Conservation (phyloP, 2,797 vertebrate genomes). For the Chiroxiphia lanceolata region DNA sequence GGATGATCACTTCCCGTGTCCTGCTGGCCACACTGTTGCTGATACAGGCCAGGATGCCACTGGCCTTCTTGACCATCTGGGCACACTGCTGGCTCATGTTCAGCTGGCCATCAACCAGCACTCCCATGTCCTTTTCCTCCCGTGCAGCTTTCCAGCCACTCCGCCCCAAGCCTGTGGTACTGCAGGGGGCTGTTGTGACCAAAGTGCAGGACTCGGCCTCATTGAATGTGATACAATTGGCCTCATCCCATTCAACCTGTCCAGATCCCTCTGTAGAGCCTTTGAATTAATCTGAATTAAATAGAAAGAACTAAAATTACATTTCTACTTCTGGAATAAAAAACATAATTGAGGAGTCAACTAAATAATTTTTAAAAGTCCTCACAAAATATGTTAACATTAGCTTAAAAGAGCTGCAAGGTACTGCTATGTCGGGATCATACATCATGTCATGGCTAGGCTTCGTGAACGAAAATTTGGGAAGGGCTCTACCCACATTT, state of each 20-base stretch:
- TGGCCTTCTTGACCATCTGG: neutral
- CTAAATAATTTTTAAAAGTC: neutral
- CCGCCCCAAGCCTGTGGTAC: no score
- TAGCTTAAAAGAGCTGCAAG: neutral
- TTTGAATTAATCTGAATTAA: neutral
- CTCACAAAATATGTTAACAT: neutral
- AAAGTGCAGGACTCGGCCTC: neutral
- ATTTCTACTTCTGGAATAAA: neutral
- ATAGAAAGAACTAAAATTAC: neutral
- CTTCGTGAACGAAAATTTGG: no score
- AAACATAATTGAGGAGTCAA: neutral
- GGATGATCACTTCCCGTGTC: accelerated
- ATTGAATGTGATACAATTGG: neutral
- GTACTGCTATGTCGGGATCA: neutral
- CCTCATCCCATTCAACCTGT: neutral
- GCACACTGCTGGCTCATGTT: neutral
- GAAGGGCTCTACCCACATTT: no score
- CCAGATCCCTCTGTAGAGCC: neutral
- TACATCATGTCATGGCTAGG: neutral
- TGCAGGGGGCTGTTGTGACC: neutral
- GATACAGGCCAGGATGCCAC: neutral
- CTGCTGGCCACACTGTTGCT: neutral
- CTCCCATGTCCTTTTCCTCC: neutral
- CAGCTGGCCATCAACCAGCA: no score
- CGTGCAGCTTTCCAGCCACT: neutral